Evolutionary conservation across 1,140 invertebrate genomes (phyloP).

Genomic region (Drosophila truncata): DNA sequence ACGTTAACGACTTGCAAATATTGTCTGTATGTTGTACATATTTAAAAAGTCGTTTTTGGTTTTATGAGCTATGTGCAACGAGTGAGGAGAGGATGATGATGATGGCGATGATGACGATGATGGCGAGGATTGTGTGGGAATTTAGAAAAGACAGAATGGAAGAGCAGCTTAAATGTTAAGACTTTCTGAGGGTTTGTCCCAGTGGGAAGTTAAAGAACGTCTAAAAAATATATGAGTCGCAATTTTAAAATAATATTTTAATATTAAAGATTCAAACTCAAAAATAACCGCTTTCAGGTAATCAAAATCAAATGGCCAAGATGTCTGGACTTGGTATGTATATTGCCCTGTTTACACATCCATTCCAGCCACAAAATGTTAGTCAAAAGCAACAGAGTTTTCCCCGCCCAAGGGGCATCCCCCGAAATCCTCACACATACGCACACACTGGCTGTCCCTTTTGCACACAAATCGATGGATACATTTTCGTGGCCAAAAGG

Average conservation of each 20-base stretch:
- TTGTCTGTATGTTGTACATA: conserved; percentile 62
- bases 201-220: conserved; percentile 5
- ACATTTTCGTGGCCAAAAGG: conserved; percentile 18
- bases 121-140: conserved; percentile 26
- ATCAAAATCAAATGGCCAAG: background rate
- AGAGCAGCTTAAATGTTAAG: conserved; percentile 10
- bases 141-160: background rate
- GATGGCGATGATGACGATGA: conserved; percentile 3
- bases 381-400: conserved; percentile 17
- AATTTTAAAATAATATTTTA: background rate
- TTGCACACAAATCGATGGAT: conserved; percentile 42
- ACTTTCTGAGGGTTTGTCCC: background rate
- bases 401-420: conserved; percentile 41
- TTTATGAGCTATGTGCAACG: conserved; percentile 29
- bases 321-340: background rate
- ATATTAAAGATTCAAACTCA: background rate
- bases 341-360: conserved; percentile 17
- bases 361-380: background rate
- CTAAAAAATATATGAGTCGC: background rate
- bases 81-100: background rate
- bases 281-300: background rate
- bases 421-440: conserved; percentile 21
- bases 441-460: conserved; percentile 11
- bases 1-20: conserved; percentile 75
- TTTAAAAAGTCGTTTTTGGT: conserved; percentile 60